These are phyloP conservation scores for Scomber colias DNA, from an alignment of 2,113 vertebrate species.

Conservation along the genomic window DNA sequence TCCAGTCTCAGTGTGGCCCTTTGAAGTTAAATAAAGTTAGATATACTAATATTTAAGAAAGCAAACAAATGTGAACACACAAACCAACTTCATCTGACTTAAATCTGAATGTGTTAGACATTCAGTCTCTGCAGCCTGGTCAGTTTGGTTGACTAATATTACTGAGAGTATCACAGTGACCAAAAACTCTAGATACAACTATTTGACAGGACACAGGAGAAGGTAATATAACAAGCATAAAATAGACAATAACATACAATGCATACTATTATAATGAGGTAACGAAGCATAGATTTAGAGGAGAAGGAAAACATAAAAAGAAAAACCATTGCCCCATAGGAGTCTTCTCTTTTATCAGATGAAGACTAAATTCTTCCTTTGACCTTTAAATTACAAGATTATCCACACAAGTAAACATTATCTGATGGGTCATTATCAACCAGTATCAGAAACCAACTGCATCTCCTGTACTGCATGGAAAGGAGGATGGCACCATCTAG, in stretches of 20 bases:
- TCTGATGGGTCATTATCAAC: neutral
- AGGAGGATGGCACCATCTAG: slow-evolving; percentile 67
- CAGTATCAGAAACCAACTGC: neutral
- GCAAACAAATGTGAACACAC: too few relatives aligned
- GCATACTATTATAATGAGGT: neutral
- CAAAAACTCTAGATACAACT: neutral
- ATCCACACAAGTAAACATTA: neutral
- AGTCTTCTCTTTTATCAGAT: neutral
- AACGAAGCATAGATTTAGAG: neutral
- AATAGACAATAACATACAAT: neutral
- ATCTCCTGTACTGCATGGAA: neutral
- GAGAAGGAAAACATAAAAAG: neutral
- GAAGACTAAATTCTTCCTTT: neutral
- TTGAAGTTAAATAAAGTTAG: neutral
- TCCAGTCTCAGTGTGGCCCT: too few relatives aligned
- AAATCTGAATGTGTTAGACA: too few relatives aligned
- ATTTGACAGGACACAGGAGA: neutral
- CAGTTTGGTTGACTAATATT: neutral
- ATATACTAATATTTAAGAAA: too few relatives aligned
- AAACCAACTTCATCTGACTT: too few relatives aligned
- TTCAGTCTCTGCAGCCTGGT: too few relatives aligned
- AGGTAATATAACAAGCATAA: neutral
- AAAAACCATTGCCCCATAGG: neutral
- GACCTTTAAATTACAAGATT: neutral
- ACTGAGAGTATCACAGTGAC: neutral